Evolutionary conservation across 2,797 vertebrate genomes (phyloP).

Genomic region (Manis javanica): DNA sequence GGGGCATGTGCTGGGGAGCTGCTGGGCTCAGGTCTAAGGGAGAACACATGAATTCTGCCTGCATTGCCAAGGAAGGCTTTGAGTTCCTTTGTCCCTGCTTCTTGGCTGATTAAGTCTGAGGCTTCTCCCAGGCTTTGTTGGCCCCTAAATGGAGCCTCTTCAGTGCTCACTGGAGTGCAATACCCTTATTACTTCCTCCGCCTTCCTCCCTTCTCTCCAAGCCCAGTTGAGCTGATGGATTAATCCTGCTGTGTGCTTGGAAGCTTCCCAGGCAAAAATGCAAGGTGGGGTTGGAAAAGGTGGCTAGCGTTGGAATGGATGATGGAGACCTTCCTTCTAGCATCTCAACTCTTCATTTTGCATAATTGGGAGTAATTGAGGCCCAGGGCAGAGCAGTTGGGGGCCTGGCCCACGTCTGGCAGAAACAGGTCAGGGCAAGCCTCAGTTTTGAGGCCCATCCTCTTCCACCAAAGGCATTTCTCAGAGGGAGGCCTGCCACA

Average conservation of each 20-base stretch:
- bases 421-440: not conserved
- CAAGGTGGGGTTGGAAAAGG: constrained; percentile 4
- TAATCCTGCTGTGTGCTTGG: constrained; percentile 89
- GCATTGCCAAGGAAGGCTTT: constrained; percentile 82
- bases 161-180: constrained; percentile 95
- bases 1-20: not conserved
- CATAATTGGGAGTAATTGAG: constrained; percentile 19
- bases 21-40: not conserved
- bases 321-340: not conserved
- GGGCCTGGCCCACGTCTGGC: not conserved
- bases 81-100: constrained; percentile 87
- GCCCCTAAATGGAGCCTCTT: constrained; percentile 92
- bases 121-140: constrained; percentile 88
- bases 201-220: constrained; percentile 67
- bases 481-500: not conserved
- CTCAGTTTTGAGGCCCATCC: not conserved
- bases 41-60: constrained; percentile 66
- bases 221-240: constrained; percentile 85
- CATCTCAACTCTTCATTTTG: constrained; percentile 8
- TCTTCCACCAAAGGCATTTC: not conserved
- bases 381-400: not conserved
- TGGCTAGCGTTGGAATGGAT: not conserved
- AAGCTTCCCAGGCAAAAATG: constrained; percentile 81
- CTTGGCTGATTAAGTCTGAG: constrained; percentile 88
- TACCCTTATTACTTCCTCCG: constrained; percentile 89